phyloP scores from a whole-genome alignment of 2,888 invertebrate species.

The Leptinotarsa juncta region DNA sequence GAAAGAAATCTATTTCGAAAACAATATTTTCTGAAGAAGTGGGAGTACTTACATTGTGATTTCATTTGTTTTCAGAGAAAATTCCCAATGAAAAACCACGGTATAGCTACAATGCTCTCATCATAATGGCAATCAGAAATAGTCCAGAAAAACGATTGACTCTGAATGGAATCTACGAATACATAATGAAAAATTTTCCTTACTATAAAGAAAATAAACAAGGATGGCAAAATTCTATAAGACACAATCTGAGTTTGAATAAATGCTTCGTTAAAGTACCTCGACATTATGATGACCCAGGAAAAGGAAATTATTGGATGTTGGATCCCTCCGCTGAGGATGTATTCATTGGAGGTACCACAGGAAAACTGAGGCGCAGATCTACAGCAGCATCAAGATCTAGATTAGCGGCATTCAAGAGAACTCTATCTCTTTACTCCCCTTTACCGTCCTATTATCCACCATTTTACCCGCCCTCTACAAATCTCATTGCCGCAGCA shows the following conservation, averaged over 20 bases:
- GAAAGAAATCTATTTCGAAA: too few species aligned
- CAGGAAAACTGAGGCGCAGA: constrained; percentile 92
- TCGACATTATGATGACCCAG: constrained; percentile 98
- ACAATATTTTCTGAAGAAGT: too few species aligned
- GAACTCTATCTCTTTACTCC: constrained; percentile 76
- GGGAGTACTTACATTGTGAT: not conserved
- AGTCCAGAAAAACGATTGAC: constrained; percentile 94
- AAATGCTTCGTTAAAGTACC: constrained; percentile 99
- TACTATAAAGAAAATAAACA: constrained; percentile 98
- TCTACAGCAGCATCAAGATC: constrained; percentile 92
- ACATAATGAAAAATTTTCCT: constrained; percentile 98
- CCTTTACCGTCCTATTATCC: constrained; percentile 70
- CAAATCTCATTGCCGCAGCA: constrained; percentile 73
- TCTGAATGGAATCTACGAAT: constrained; percentile 97
- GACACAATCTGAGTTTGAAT: constrained; percentile 96
- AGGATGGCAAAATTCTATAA: constrained; percentile 99
- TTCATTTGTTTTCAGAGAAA: constrained; percentile 61
- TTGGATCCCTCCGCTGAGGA: constrained; percentile 96
- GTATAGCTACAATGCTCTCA: constrained; percentile 98
- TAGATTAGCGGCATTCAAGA: constrained; percentile 88
- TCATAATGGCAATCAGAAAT: constrained; percentile 99
- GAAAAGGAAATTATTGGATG: constrained; percentile 99
- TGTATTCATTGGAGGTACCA: constrained; percentile 95
- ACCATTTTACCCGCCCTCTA: constrained; percentile 56
- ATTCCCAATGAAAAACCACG: constrained; percentile 93